These are phyloP conservation scores for Pemphigus obesinymphae DNA, from an alignment of 1,140 invertebrate species.

Conservation along the genomic window DNA sequence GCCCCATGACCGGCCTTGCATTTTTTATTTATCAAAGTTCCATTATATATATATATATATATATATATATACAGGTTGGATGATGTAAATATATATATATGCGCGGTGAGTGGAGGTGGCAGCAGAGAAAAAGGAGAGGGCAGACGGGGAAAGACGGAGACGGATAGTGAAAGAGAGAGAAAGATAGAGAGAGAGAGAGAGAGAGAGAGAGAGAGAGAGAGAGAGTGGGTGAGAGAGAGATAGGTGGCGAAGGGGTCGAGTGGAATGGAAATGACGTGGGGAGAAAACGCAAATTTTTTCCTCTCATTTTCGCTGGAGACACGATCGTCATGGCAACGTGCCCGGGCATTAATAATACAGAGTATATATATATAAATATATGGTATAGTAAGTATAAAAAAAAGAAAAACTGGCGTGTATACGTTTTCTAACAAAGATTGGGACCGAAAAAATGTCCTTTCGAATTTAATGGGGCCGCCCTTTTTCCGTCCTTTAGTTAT, in stretches of 20 bases:
- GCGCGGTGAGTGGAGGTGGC: not conserved
- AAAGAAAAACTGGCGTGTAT: conserved; percentile 10
- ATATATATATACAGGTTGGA: no score
- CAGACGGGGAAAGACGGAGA: not conserved
- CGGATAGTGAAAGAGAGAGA: not conserved
- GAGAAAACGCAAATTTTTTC: conserved; percentile 41
- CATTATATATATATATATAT: conserved; percentile 10
- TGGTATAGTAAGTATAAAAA: not conserved
- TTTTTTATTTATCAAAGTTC: conserved; percentile 41
- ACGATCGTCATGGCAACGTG: conserved; percentile 28
- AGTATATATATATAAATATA: not conserved
- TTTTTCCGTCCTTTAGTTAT: not conserved
- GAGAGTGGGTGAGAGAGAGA: not conserved
- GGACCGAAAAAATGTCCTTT: conserved; percentile 39
- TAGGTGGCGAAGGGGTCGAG: not conserved
- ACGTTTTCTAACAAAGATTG: conserved; percentile 29
- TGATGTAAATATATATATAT: no score
- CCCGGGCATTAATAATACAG: conserved; percentile 41
- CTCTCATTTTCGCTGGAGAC: conserved; percentile 41
- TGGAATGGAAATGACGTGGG: conserved; percentile 33
- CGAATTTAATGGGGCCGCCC: conserved; percentile 32
- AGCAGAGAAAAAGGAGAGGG: not conserved
- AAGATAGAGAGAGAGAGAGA: not conserved
- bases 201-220: not conserved
- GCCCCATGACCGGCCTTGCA: not conserved